Conservation (phyloP, 2,797 vertebrate genomes). For the Rhynchotus rufescens region DNA sequence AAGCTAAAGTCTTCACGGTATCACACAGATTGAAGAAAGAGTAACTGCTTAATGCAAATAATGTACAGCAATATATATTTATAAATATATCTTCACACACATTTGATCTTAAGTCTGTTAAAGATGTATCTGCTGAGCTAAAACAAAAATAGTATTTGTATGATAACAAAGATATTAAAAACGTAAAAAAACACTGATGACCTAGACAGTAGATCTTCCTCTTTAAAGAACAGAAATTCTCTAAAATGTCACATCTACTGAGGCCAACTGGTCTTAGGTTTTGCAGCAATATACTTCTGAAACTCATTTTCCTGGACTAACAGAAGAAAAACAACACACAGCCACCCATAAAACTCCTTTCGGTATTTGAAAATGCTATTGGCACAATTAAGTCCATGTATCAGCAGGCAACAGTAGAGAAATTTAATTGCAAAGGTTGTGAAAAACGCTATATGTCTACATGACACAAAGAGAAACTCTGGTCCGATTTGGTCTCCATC, state of each 20-base stretch:
- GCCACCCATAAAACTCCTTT: not conserved
- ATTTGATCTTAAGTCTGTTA: not conserved
- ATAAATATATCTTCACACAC: conserved; percentile 33
- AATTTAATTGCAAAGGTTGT: not conserved
- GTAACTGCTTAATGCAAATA: conserved; percentile 22
- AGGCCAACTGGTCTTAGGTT: not conserved
- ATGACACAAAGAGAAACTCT: not conserved
- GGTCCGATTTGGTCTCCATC: not conserved
- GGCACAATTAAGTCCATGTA: not conserved
- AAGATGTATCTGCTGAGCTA: not conserved
- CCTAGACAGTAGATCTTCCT: not conserved
- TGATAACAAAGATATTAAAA: not conserved
- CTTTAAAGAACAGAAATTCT: not conserved
- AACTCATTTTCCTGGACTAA: not conserved
- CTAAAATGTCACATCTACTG: not conserved
- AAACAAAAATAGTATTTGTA: not conserved
- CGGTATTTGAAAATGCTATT: not conserved
- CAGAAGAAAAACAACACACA: not conserved
- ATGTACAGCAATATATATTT: conserved; percentile 8
- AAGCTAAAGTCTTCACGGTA: not conserved
- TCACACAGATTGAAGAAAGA: not conserved
- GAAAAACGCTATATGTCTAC: rapidly evolving
- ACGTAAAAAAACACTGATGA: not conserved
- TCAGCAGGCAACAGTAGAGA: rapidly evolving
- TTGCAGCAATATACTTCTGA: not conserved